Conservation (phyloP, 2,888 invertebrate species). For the Mycogona germanica region DNA sequence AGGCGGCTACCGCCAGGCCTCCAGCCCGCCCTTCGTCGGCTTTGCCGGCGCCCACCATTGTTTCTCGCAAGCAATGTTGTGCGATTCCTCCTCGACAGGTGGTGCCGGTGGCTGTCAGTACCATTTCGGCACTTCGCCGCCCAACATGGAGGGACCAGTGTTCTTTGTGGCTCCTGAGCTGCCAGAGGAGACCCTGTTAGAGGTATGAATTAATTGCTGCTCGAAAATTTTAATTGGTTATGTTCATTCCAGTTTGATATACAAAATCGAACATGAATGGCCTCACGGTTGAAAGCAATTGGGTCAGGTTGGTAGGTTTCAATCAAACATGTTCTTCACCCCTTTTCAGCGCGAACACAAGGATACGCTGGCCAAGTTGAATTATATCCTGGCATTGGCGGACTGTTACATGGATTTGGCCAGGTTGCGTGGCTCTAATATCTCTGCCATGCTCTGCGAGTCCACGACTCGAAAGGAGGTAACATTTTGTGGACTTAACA, state of each 20-base stretch:
- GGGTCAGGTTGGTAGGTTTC: neutral
- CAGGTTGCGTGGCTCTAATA: too few species aligned
- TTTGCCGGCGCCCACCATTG: conserved; percentile 15
- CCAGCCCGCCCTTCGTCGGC: conserved; percentile 9
- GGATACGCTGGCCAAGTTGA: conserved; percentile 90
- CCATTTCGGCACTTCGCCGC: conserved; percentile 29
- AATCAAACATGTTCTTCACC: neutral
- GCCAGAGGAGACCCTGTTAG: conserved; percentile 88
- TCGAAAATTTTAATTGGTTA: neutral
- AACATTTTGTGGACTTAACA: too few species aligned
- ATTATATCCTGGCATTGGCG: conserved; percentile 90
- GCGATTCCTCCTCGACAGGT: neutral
- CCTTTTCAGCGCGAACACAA: conserved; percentile 73
- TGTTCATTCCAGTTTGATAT: conserved; percentile 2
- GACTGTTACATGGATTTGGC: conserved; percentile 78
- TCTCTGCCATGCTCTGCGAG: too few species aligned
- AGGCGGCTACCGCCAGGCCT: conserved; percentile 15
- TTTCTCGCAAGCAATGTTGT: conserved; percentile 4
- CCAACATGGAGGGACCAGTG: conserved; percentile 41
- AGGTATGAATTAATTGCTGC: conserved; percentile 45
- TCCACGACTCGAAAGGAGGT: too few species aligned
- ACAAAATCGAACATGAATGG: too few species aligned
- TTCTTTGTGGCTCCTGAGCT: conserved; percentile 81
- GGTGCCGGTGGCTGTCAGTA: conserved; percentile 1
- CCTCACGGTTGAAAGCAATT: too few species aligned